These are phyloP conservation scores for Phortica okadai DNA, from an alignment of 2,888 invertebrate genomes.

Conservation along the genomic window DNA sequence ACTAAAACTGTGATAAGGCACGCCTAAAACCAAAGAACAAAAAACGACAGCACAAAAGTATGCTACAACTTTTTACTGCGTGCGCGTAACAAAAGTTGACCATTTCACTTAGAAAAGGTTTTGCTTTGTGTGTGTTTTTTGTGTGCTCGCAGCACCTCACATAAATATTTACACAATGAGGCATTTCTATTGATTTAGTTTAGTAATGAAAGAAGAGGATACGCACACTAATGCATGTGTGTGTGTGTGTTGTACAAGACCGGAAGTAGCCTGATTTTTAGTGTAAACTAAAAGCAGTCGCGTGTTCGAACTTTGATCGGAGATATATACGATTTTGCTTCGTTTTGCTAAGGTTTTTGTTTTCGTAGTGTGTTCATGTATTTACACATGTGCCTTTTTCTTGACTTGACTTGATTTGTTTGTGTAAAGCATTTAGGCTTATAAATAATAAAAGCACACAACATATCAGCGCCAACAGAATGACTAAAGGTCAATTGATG, in stretches of 20 bases:
- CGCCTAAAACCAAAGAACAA: background rate
- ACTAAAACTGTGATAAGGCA: conserved; percentile 7
- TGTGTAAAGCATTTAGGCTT: background rate
- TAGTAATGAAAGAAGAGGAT: background rate
- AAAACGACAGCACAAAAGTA: background rate
- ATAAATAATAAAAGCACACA: background rate
- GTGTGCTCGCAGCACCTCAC: background rate
- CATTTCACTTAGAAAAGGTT: background rate
- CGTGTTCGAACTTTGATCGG: background rate
- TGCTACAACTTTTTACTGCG: background rate
- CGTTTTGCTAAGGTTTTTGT: background rate
- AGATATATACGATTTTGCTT: background rate
- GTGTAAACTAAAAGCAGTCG: conserved; percentile 14
- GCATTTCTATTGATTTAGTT: background rate
- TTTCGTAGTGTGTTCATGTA: background rate
- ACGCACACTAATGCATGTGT: background rate
- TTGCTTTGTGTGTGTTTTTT: background rate
- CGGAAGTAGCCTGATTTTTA: conserved; percentile 31
- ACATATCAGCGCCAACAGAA: background rate
- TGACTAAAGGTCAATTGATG: background rate
- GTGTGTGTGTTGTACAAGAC: background rate
- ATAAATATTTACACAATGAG: conserved; percentile 11
- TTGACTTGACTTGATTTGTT: background rate
- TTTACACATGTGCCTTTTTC: background rate
- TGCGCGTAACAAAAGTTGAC: background rate